A percentile compares a stretch with the other conserved stretches of the same genome.
Evolutionary conservation across 2,888 invertebrate genomes (phyloP).

Genomic region (Panorpa germanica): DNA sequence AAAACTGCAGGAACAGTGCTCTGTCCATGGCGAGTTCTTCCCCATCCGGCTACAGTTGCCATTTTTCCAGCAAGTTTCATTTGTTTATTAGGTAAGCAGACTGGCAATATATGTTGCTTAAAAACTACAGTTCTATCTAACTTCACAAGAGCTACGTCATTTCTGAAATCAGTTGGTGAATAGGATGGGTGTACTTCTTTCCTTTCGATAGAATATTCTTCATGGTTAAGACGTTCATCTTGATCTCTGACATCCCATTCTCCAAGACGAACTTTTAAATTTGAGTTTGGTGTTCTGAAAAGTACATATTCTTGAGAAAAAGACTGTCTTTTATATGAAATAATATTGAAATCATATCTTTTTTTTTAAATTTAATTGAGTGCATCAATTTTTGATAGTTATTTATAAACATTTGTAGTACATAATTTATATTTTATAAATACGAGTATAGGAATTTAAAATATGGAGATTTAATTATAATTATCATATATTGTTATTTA

Average conservation of each 20-base stretch:
- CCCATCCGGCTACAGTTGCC: slow-evolving; percentile 89
- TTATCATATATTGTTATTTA: too few species aligned
- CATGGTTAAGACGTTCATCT: slow-evolving; percentile 65
- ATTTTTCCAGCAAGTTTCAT: slow-evolving; percentile 69
- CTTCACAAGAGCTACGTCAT: slow-evolving; percentile 72
- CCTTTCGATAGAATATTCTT: slow-evolving; percentile 72
- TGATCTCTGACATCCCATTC: slow-evolving; percentile 85
- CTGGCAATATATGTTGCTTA: slow-evolving; percentile 83
- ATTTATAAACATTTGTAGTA: too few species aligned
- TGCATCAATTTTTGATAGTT: too few species aligned
- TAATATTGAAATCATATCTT: slow-evolving; percentile 4
- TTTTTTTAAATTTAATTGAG: slow-evolving; percentile 2
- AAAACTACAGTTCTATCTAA: slow-evolving; percentile 65
- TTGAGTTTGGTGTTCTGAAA: slow-evolving; percentile 67
- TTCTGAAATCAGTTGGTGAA: slow-evolving; percentile 78
- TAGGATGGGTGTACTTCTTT: slow-evolving; percentile 86
- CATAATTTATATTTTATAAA: too few species aligned
- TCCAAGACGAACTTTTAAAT: slow-evolving; percentile 73
- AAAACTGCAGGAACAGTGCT: slow-evolving; percentile 73
- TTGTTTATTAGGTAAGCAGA: slow-evolving; percentile 65
- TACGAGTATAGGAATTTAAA: too few species aligned
- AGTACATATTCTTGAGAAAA: slow-evolving; percentile 8
- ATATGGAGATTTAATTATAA: too few species aligned
- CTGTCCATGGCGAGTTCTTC: slow-evolving; percentile 73
- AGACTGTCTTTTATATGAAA: slow-evolving; percentile 5